phyloP scores from a whole-genome alignment of 2,113 vertebrate genomes.

The Calidris pygmaea region DNA sequence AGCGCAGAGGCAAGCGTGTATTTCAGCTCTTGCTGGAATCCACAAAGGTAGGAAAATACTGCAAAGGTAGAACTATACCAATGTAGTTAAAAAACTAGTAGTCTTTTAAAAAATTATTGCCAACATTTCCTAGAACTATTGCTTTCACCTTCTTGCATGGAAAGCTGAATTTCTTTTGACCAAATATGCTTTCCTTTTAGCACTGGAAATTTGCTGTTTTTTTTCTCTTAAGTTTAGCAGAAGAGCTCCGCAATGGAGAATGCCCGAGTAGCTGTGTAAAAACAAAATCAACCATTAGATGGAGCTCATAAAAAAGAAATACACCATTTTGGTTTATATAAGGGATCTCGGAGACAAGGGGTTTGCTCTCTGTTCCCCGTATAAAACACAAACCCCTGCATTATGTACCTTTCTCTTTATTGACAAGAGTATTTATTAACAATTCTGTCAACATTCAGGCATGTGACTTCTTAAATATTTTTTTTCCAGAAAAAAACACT shows the following conservation, averaged over 20 bases:
- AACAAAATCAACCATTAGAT: constrained; percentile 62
- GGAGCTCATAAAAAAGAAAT: constrained; percentile 75
- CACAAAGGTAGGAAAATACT: too few relatives aligned
- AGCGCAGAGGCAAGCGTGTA: background rate
- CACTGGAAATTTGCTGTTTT: fast-evolving
- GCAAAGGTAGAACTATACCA: background rate
- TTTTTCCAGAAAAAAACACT: too few relatives aligned
- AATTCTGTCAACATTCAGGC: fast-evolving
- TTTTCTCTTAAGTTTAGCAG: background rate
- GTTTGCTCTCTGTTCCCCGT: background rate
- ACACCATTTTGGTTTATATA: fast-evolving
- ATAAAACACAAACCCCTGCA: fast-evolving
- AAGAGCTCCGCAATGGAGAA: background rate
- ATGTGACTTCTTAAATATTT: background rate
- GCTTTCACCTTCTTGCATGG: background rate
- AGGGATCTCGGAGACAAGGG: background rate
- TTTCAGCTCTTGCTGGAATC: background rate
- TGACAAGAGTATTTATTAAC: too few relatives aligned
- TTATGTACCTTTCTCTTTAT: background rate
- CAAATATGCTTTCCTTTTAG: fast-evolving
- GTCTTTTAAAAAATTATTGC: background rate
- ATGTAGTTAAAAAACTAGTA: fast-evolving
- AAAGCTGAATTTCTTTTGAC: background rate
- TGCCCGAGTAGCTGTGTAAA: constrained; percentile 46
- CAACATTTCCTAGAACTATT: background rate